These are phyloP conservation scores for Portunus trituberculatus DNA, from an alignment of 1,140 invertebrate genomes.

Conservation along the genomic window DNA sequence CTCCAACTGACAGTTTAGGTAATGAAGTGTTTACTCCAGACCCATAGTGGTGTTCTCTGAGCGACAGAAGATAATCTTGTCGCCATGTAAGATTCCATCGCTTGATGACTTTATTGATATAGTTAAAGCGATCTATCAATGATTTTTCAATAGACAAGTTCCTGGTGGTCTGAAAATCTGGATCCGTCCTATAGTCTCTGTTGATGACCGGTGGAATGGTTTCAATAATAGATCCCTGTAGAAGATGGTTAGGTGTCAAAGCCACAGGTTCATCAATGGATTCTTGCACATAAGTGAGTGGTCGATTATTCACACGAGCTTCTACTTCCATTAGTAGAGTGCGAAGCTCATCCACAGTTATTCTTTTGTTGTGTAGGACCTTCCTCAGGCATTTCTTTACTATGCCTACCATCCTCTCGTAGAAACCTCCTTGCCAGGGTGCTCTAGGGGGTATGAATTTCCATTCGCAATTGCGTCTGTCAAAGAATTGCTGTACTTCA, in stretches of 20 bases:
- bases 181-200: too few relatives aligned
- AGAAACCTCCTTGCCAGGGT: neutral
- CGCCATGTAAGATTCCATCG: too few relatives aligned
- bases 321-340: neutral
- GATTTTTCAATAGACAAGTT: too few relatives aligned
- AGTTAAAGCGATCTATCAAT: too few relatives aligned
- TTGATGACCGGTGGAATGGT: too few relatives aligned
- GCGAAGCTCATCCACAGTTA: neutral
- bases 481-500: neutral
- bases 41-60: too few relatives aligned
- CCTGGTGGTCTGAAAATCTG: too few relatives aligned
- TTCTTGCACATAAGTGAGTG: neutral
- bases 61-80: too few relatives aligned
- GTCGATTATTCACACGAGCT: neutral
- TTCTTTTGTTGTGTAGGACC: neutral
- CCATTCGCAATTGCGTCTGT: neutral
- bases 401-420: neutral
- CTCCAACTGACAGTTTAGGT: too few relatives aligned
- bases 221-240: neutral
- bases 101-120: too few relatives aligned
- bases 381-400: neutral
- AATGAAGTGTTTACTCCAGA: too few relatives aligned
- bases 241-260: neutral
- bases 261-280: neutral
- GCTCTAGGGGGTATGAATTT: neutral